Evolutionary conservation across 1,140 invertebrate genomes (phyloP).

Genomic region (Euglossa dilemma): DNA sequence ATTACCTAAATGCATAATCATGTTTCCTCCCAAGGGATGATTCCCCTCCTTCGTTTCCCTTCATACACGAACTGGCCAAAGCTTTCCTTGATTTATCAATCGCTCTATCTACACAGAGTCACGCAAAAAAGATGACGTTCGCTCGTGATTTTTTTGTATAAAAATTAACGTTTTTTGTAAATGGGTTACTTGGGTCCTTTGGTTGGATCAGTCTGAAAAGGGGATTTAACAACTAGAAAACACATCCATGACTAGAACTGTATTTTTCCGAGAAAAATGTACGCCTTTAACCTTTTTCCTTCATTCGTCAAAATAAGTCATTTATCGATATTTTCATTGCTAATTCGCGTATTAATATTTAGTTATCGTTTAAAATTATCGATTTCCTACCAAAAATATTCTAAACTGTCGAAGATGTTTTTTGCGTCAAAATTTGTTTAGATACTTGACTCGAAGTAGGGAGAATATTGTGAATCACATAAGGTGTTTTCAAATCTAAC

Average conservation of each 20-base stretch:
- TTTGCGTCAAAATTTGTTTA: background rate
- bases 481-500: background rate
- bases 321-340: background rate
- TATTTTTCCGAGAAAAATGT: background rate
- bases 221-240: constrained; percentile 9
- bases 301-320: too few species aligned
- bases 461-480: background rate
- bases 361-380: background rate
- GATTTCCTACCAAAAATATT: constrained; percentile 6
- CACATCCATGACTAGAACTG: background rate
- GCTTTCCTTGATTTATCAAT: constrained; percentile 26
- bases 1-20: constrained; percentile 36
- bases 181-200: background rate
- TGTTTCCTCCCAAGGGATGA: constrained; percentile 27
- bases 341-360: background rate
- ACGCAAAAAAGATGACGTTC: constrained; percentile 15
- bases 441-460: constrained; percentile 21
- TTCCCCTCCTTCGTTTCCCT: background rate
- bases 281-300: background rate
- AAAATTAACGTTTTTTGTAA: background rate
- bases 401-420: background rate
- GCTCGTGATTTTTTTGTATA: constrained; percentile 17
- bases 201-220: constrained; percentile 28
- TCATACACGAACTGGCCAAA: constrained; percentile 40
- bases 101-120: constrained; percentile 38